Evolutionary conservation across 2,888 invertebrate genomes (phyloP), one percentile per base, ranked within the genome.

Genomic region (Epirrhoe tristata): DNA sequence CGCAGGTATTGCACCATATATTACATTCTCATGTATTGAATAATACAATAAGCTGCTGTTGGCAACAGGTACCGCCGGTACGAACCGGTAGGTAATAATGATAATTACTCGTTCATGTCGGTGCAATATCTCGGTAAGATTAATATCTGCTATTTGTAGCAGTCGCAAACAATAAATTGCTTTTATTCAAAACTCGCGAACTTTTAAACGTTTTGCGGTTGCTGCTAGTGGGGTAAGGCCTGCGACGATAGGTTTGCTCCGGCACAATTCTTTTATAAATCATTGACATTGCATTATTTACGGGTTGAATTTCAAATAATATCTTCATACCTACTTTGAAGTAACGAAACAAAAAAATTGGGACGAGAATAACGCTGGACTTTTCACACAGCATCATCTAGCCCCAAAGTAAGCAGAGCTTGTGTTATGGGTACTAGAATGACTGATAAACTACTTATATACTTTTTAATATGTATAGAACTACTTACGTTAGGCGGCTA

Each of bases 11-110:
- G 82, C 79, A 79, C 77, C 70, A 74, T 83, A 81, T 79, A 83
- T 83, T 80, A 83, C 74, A 75, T 74, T 63, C 72, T 71, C 78
- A 81, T 84, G 83, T 81, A 82, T 81, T 85, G 83, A 85, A 87
- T 87, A 83, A 80, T 77, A 84, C 77, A 82, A 77, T 77, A 79
- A 79, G 74, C 76, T 75, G 69, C 77, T 70, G 64, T 67, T 61
- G 59, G 81, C 86, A 86, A 86, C 86, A 87, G 83, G 86, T 84
- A 77, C 64, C 31, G n/a, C n/a, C n/a, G n/a, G n/a, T n/a, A n/a
- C n/a, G n/a, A n/a, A n/a, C n/a, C 36, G 43, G 7, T 50, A 56
- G 1, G 16, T 39, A 39, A 39, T 64, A 46, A 52, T 46, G 5
- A 57, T 57, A 60, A 56, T 53, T 48, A 63, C 43, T 48, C 14